Evolutionary conservation across 1,140 invertebrate genomes (phyloP).

Genomic region (Drosophila kohkoa): DNA sequence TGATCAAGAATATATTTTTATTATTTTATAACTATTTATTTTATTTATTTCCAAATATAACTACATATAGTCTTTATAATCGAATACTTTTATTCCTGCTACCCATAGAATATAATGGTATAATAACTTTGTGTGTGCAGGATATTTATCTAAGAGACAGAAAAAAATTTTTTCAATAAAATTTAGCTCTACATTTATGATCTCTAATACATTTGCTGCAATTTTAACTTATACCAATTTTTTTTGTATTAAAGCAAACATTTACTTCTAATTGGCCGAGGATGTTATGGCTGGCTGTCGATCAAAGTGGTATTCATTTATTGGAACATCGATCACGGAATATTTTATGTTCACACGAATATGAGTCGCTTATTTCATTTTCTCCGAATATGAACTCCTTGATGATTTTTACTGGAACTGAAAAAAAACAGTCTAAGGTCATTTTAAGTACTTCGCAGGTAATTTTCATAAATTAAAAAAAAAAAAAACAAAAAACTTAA

Average conservation of each 20-base stretch:
- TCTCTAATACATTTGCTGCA: neutral
- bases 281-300: slow-evolving; percentile 95
- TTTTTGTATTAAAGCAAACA: slow-evolving; percentile 88
- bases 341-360: slow-evolving; percentile 95
- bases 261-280: slow-evolving; percentile 98
- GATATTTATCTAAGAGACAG: too few relatives aligned
- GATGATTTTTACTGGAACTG: slow-evolving; percentile 95
- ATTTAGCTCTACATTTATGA: too few relatives aligned
- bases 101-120: too few relatives aligned
- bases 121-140: too few relatives aligned
- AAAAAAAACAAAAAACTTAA: neutral
- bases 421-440: slow-evolving; percentile 96
- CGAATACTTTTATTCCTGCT: too few relatives aligned
- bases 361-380: slow-evolving; percentile 93
- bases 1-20: too few relatives aligned
- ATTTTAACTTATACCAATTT: neutral
- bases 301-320: slow-evolving; percentile 96
- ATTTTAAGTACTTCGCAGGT: slow-evolving; percentile 95
- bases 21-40: too few relatives aligned
- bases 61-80: too few relatives aligned
- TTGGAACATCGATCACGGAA: slow-evolving; percentile 94
- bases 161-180: too few relatives aligned
- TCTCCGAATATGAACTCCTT: slow-evolving; percentile 95
- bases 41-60: too few relatives aligned
- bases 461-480: slow-evolving; percentile 42